Evolutionary conservation across 53 echinoderm and acorn worm genomes (phyloP).

Genomic region (Antedon mediterranea): DNA sequence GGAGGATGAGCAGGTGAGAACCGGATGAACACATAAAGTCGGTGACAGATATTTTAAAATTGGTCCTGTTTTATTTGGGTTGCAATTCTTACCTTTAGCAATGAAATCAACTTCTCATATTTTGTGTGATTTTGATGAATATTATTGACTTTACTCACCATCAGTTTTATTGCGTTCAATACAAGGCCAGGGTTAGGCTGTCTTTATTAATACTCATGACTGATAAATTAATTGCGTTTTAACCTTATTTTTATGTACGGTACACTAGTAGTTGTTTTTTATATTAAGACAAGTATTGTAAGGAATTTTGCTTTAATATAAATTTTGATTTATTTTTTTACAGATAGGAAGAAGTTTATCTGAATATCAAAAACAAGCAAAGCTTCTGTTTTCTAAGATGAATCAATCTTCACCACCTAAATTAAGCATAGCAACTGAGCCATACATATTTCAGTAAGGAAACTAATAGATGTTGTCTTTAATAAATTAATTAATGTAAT

Average conservation of each 20-base stretch:
- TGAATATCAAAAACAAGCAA: conserved; percentile 94
- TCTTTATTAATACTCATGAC: no score
- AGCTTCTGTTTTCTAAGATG: conserved; percentile 91
- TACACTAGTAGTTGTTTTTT: neutral
- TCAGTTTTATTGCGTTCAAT: no score
- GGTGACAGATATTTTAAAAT: no score
- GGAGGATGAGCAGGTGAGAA: conserved; percentile 89
- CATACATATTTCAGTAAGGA: conserved; percentile 97
- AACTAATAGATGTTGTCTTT: no score
- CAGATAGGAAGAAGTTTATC: conserved; percentile 62
- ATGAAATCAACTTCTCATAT: no score
- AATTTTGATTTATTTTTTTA: conserved; percentile 9
- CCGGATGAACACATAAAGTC: no score
- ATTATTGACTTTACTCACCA: no score
- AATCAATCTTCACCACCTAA: conserved; percentile 66
- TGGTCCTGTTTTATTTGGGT: no score
- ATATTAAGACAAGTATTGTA: neutral
- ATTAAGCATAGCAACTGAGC: conserved; percentile 87
- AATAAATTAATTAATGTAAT: no score
- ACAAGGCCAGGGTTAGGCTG: no score
- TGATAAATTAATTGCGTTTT: neutral
- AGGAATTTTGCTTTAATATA: neutral
- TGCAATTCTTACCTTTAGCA: no score
- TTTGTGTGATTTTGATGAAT: no score
- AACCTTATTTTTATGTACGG: conserved; percentile 10